These are phyloP conservation scores for Sorex araneus DNA, from an alignment of 2,113 vertebrate genomes.

Conservation along the genomic window DNA sequence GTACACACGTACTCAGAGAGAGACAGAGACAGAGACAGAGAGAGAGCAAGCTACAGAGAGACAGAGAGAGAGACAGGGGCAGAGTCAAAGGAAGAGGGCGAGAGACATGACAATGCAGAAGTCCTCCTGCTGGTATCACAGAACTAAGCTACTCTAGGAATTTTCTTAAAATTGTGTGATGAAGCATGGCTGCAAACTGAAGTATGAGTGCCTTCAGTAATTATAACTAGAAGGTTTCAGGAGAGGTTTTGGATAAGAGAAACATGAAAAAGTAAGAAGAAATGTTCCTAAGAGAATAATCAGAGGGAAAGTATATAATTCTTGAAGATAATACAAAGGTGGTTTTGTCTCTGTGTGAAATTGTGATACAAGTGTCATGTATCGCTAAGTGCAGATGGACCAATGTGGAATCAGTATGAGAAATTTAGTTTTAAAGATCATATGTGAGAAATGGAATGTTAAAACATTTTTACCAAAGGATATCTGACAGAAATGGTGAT, in stretches of 20 bases:
- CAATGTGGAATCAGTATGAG: slow-evolving; percentile 3
- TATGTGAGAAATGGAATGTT: slow-evolving; percentile 13
- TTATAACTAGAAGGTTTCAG: not conserved
- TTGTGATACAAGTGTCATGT: not conserved
- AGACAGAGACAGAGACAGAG: too few species aligned
- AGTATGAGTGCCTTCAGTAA: not conserved
- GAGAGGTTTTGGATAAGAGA: not conserved
- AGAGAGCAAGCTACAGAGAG: too few species aligned
- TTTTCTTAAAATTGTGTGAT: not conserved
- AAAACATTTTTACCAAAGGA: slow-evolving; percentile 58
- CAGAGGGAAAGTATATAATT: not conserved
- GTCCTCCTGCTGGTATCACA: not conserved
- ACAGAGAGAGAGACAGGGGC: too few species aligned
- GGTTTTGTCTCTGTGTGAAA: slow-evolving; percentile 7
- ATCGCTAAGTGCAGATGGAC: not conserved
- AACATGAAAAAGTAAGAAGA: not conserved
- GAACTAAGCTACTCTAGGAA: not conserved
- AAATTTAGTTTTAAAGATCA: slow-evolving; percentile 64
- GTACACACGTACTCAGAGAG: too few species aligned
- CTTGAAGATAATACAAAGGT: not conserved
- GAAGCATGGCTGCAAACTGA: not conserved
- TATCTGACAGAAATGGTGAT: slow-evolving; percentile 59
- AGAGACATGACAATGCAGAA: not conserved
- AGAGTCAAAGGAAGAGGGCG: too few species aligned
- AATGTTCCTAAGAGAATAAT: not conserved